phyloP scores from a whole-genome alignment of 2,113 vertebrate species.

The Tetraodon nigroviridis region DNA sequence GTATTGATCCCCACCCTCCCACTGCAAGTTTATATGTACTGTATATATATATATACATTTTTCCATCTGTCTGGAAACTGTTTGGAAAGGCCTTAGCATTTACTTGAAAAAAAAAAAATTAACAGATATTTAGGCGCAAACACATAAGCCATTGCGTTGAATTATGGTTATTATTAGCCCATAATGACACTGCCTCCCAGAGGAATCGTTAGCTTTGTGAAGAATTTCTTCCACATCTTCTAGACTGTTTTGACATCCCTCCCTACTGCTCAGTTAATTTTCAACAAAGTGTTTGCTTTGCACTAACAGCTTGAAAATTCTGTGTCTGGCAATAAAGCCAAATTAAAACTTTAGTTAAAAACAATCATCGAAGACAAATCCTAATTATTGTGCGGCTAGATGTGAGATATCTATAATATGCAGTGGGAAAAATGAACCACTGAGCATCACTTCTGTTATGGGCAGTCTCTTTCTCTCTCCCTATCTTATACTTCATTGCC shows the following conservation, averaged over 20 bases:
- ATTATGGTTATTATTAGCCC: slow-evolving; percentile 57
- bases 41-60: no score
- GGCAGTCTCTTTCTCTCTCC: slow-evolving; percentile 10
- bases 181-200: slow-evolving; percentile 50
- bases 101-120: slow-evolving; percentile 6
- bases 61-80: slow-evolving; percentile 3
- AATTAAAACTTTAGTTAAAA: slow-evolving; percentile 51
- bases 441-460: slow-evolving; percentile 25
- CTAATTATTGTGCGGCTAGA: slow-evolving; percentile 50
- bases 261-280: slow-evolving; percentile 55
- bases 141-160: slow-evolving; percentile 34
- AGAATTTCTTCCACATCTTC: slow-evolving; percentile 10
- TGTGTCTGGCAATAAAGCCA: slow-evolving; percentile 39
- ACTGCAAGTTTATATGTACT: slow-evolving; percentile 10
- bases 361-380: slow-evolving; percentile 53
- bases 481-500: background rate
- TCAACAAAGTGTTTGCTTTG: slow-evolving; percentile 66
- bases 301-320: slow-evolving; percentile 48
- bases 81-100: slow-evolving; percentile 24
- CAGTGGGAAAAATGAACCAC: slow-evolving; percentile 55
- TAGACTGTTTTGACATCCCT: slow-evolving; percentile 37
- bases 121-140: slow-evolving; percentile 13
- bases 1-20: slow-evolving; percentile 57
- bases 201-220: slow-evolving; percentile 33
- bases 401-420: slow-evolving; percentile 42